These are phyloP conservation scores for Vulpes ferrilata DNA, from an alignment of 2,113 vertebrate species.

Conservation along the genomic window DNA sequence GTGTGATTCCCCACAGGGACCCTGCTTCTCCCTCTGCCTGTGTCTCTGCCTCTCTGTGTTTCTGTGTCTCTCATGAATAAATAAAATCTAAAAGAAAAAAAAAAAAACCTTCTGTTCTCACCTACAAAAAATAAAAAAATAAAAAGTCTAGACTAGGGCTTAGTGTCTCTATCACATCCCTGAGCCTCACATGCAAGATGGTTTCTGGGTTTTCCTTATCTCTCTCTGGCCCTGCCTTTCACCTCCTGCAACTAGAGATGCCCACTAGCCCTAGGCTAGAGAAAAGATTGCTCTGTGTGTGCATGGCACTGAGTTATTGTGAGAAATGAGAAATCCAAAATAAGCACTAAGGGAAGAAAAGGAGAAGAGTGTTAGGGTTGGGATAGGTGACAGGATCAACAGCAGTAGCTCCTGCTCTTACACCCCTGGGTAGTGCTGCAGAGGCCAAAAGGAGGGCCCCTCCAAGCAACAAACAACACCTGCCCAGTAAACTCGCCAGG, in stretches of 20 bases:
- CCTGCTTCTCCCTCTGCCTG: too few relatives aligned
- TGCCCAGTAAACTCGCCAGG: background rate
- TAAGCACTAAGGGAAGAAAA: background rate
- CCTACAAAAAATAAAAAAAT: background rate
- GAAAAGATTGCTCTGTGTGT: background rate
- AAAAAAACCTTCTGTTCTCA: background rate
- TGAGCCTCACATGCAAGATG: background rate
- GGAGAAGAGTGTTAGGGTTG: background rate
- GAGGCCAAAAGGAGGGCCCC: background rate
- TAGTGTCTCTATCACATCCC: background rate
- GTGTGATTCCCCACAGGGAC: too few relatives aligned
- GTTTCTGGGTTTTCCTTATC: background rate
- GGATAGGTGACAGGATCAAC: background rate
- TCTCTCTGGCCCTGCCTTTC: background rate
- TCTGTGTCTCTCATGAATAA: too few relatives aligned
- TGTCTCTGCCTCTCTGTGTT: too few relatives aligned
- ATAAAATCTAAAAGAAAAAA: too few relatives aligned
- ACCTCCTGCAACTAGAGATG: background rate
- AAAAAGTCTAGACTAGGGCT: background rate
- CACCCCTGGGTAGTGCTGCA: background rate
- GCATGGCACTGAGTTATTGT: background rate
- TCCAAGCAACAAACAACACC: fast-evolving
- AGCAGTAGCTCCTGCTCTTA: background rate
- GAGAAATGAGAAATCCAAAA: background rate
- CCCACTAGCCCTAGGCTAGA: background rate